phyloP scores from a whole-genome alignment of 2,113 vertebrate genomes.

The Neotoma lepida region DNA sequence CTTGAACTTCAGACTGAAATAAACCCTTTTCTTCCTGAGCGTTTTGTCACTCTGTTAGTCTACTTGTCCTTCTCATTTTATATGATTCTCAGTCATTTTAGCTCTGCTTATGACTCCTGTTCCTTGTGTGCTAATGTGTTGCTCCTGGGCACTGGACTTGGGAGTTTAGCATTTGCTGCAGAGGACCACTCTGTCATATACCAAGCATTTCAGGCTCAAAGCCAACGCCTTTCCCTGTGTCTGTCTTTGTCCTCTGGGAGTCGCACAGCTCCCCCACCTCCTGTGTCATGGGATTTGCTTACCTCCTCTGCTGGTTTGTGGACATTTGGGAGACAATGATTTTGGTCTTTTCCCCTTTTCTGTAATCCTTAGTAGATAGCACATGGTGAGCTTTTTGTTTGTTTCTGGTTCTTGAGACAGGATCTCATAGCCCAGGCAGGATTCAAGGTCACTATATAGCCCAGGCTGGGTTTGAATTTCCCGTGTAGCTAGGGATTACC shows the following conservation, averaged over 20 bases:
- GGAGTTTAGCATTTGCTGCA: neutral
- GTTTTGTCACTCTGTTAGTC: neutral
- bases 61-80: conserved; percentile 11
- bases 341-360: neutral
- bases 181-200: neutral
- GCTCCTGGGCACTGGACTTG: neutral
- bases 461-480: neutral
- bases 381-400: neutral
- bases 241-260: neutral
- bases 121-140: conserved; percentile 1
- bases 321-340: neutral
- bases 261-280: neutral
- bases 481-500: neutral
- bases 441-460: neutral
- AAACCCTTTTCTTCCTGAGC: neutral
- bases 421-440: neutral
- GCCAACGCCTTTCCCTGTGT: neutral
- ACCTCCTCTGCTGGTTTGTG: neutral
- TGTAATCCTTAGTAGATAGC: neutral
- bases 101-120: neutral
- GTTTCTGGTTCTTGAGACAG: neutral
- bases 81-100: neutral
- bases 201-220: neutral
- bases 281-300: neutral
- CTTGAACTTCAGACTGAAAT: neutral